These are phyloP conservation scores for Boloria selene DNA, from an alignment of 2,888 invertebrate genomes.

Conservation along the genomic window DNA sequence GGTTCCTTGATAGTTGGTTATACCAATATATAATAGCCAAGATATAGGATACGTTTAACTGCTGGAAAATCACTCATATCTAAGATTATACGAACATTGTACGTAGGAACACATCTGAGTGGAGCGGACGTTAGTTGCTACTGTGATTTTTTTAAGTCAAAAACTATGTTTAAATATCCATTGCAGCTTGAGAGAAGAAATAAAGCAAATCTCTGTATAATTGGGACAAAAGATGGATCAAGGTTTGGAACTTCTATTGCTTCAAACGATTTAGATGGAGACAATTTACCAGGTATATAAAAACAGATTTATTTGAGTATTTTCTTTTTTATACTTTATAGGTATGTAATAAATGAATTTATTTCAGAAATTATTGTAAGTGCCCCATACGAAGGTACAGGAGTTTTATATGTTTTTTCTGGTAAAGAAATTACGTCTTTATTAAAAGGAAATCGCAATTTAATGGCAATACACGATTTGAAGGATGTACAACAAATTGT, in stretches of 20 bases:
- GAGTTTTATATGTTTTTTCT: slow-evolving; percentile 58
- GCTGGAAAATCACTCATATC: background rate
- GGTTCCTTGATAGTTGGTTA: too few relatives aligned
- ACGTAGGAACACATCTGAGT: background rate
- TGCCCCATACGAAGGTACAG: slow-evolving; percentile 60
- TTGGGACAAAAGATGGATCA: slow-evolving; percentile 44
- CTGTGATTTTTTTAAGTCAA: too few relatives aligned
- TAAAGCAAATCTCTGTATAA: slow-evolving; percentile 38
- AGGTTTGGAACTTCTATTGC: slow-evolving; percentile 58
- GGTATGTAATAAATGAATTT: background rate
- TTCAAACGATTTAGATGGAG: slow-evolving; percentile 55
- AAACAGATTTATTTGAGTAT: background rate
- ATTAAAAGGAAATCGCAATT: slow-evolving; percentile 22
- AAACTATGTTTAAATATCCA: background rate
- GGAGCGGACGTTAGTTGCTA: too few relatives aligned
- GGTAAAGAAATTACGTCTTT: slow-evolving; percentile 52
- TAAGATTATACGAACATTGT: background rate
- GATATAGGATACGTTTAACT: background rate
- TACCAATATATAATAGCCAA: too few relatives aligned
- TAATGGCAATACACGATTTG: slow-evolving; percentile 46
- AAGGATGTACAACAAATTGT: slow-evolving; percentile 51
- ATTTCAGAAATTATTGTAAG: slow-evolving; percentile 65
- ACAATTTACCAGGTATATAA: slow-evolving; percentile 52
- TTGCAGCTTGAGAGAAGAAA: slow-evolving; percentile 5
- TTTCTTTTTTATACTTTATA: background rate